These are phyloP conservation scores for Rhineura floridana DNA, from an alignment of 2,113 vertebrate genomes.

Conservation along the genomic window DNA sequence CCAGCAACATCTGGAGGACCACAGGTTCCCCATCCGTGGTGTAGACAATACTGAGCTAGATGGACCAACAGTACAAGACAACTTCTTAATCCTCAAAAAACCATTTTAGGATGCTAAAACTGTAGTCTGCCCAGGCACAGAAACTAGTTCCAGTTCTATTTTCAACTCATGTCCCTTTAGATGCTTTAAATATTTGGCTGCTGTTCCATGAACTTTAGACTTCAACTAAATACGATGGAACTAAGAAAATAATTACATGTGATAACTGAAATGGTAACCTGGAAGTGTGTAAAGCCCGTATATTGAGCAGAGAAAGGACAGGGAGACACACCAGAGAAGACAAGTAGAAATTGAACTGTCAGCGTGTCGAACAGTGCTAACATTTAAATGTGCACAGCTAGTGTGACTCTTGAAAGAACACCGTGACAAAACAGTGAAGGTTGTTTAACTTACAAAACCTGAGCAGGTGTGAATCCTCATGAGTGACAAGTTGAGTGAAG, in stretches of 20 bases:
- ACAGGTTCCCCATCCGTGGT: no score
- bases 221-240: neutral
- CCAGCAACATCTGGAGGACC: no score
- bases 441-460: constrained; percentile 27
- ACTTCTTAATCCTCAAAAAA: neutral
- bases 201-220: constrained; percentile 14
- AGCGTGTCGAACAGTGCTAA: constrained; percentile 4
- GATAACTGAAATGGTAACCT: constrained; percentile 25
- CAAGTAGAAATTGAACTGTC: constrained; percentile 25
- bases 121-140: neutral
- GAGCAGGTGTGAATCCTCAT: constrained; percentile 4
- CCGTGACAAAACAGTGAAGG: neutral
- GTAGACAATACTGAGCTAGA: neutral
- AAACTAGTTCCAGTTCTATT: neutral
- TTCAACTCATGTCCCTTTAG: neutral
- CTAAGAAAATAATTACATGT: constrained; percentile 18
- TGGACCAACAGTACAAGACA: neutral
- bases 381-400: neutral
- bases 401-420: constrained; percentile 33
- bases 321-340: neutral
- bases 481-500: constrained; percentile 32
- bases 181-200: neutral
- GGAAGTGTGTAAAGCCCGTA: constrained; percentile 11
- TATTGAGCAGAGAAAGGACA: neutral
- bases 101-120: neutral